phyloP scores from a whole-genome alignment of 2,113 vertebrate species.

The Oreocharis arfaki region DNA sequence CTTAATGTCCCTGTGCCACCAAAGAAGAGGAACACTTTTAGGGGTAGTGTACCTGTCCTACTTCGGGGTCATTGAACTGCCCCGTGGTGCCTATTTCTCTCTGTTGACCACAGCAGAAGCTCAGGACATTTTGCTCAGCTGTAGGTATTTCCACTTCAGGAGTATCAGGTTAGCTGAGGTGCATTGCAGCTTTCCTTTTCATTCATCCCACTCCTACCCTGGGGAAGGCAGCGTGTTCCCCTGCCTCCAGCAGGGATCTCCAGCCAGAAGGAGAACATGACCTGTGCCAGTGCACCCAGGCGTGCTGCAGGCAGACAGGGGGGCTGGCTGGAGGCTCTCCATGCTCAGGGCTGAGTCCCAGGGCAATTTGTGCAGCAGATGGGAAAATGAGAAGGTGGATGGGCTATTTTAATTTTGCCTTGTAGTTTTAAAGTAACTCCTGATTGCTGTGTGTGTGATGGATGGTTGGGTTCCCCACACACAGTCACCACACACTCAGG shows the following conservation, averaged over 20 bases:
- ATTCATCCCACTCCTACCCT: neutral
- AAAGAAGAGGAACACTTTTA: neutral
- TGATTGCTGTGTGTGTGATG: neutral
- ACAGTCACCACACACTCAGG: accelerated
- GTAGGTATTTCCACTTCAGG: neutral
- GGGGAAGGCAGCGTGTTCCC: neutral
- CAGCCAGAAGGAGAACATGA: neutral
- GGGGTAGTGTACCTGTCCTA: neutral
- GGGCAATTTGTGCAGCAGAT: neutral
- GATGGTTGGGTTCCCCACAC: neutral
- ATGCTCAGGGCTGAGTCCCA: neutral
- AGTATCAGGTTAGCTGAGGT: neutral
- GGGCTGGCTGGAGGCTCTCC: neutral
- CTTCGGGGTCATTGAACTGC: neutral
- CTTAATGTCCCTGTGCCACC: neutral
- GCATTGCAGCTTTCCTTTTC: neutral
- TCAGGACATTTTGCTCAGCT: neutral
- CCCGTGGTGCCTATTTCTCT: neutral
- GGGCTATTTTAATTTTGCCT: neutral
- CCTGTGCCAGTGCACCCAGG: neutral
- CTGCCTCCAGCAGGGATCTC: neutral
- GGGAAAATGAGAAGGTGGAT: neutral
- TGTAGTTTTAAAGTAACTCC: neutral
- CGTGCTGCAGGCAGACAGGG: neutral
- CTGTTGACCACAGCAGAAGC: neutral